Evolutionary conservation across 1,140 invertebrate species (phyloP).

Genomic region (Cyphomyrmex costatus): DNA sequence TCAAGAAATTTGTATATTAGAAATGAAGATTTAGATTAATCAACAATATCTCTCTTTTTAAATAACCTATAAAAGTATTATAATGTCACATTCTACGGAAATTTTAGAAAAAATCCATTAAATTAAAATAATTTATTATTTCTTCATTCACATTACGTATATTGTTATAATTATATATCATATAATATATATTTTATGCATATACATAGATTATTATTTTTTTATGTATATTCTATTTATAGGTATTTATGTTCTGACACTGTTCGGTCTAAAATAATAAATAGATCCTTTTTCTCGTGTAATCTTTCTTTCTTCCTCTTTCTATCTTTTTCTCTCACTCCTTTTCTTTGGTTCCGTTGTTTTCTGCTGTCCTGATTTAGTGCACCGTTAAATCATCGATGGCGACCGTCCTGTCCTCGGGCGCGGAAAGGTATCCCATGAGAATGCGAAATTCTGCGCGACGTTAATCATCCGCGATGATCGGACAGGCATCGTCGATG

Average conservation of each 20-base stretch:
- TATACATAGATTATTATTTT: background rate
- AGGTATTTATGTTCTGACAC: background rate
- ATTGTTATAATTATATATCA: background rate
- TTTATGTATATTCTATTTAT: background rate
- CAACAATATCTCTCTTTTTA: background rate
- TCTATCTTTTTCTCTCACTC: constrained; percentile 7
- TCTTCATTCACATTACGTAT: background rate
- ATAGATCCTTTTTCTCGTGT: constrained; percentile 22
- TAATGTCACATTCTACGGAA: background rate
- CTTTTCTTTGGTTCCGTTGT: background rate
- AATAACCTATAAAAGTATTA: background rate
- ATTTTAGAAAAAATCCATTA: background rate
- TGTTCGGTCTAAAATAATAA: constrained; percentile 32
- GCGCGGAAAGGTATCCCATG: constrained; percentile 41
- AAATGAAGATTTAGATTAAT: constrained; percentile 7
- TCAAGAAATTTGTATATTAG: background rate
- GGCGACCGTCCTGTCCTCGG: constrained; percentile 36
- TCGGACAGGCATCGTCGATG: constrained; percentile 30
- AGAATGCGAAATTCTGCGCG: constrained; percentile 43
- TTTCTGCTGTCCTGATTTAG: constrained; percentile 63
- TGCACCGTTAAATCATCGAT: constrained; percentile 71
- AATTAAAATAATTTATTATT: constrained; percentile 9
- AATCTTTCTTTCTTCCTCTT: background rate
- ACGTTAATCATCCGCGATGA: constrained; percentile 68
- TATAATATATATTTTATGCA: background rate